Evolutionary conservation across 1,140 invertebrate species (phyloP).

Genomic region (Armadillidium nasatum): DNA sequence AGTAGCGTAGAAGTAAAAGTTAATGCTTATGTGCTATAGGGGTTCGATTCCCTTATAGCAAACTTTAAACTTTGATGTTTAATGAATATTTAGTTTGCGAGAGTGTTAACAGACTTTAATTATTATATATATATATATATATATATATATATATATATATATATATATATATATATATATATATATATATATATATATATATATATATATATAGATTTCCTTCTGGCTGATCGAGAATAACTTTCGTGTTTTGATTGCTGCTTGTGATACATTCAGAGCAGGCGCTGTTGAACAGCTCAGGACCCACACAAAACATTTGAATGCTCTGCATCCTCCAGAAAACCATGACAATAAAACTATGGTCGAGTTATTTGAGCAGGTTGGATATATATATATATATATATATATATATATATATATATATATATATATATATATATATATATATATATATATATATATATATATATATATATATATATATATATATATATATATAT

Average conservation of each 20-base stretch:
- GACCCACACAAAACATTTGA: constrained; percentile 89
- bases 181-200: no score
- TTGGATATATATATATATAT: neutral
- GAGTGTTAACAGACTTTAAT: no score
- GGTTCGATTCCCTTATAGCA: no score
- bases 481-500: constrained; percentile 28
- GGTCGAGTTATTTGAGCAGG: constrained; percentile 96
- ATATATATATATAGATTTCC: constrained; percentile 64
- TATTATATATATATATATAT: neutral
- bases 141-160: constrained; percentile 6
- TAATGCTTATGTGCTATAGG: no score
- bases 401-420: neutral
- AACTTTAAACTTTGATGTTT: no score
- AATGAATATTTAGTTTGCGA: no score
- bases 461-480: neutral
- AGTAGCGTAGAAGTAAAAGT: no score
- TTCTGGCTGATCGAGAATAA: constrained; percentile 99
- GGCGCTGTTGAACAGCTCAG: constrained; percentile 97
- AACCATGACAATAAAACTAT: constrained; percentile 65
- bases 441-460: constrained; percentile 1
- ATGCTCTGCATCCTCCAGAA: constrained; percentile 81
- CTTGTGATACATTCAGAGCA: constrained; percentile 98
- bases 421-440: constrained; percentile 21
- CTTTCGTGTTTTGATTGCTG: constrained; percentile 91
- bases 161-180: no score